Percentiles rank a stretch among this genome's conserved stretches.
phyloP scores from a whole-genome alignment of 2,797 vertebrate genomes.

The Danio kyathit region DNA sequence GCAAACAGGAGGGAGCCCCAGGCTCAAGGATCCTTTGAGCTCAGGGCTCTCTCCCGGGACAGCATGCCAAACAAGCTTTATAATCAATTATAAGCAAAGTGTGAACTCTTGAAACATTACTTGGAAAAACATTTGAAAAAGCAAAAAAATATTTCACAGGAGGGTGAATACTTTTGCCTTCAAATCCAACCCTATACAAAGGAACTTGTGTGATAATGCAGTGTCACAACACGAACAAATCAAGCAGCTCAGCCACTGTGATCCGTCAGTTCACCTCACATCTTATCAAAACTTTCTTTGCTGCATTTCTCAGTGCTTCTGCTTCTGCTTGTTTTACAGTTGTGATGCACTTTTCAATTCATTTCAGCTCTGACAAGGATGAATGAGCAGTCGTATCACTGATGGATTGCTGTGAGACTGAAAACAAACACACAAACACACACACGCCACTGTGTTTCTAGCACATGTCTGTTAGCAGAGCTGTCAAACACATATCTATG shows the following conservation, averaged over 20 bases:
- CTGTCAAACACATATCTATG: constrained; percentile 1
- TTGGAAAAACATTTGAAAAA: too few relatives aligned
- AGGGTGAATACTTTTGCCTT: too few relatives aligned
- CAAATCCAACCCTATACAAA: too few relatives aligned
- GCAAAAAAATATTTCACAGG: too few relatives aligned
- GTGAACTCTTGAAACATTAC: too few relatives aligned
- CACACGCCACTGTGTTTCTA: constrained; percentile 2
- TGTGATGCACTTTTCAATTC: background rate
- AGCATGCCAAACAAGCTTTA: too few relatives aligned
- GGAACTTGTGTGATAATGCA: background rate
- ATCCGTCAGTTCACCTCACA: background rate
- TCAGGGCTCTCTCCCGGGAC: too few relatives aligned
- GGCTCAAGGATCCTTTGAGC: too few relatives aligned
- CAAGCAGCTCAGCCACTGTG: background rate
- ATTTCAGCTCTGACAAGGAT: constrained; percentile 14
- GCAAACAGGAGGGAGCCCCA: too few relatives aligned
- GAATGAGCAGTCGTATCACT: constrained; percentile 11
- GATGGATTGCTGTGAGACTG: constrained; percentile 4
- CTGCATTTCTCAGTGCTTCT: background rate
- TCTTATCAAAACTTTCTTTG: background rate
- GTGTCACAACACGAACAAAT: background rate
- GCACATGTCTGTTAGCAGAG: constrained; percentile 1
- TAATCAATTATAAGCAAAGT: too few relatives aligned
- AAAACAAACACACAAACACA: constrained; percentile 11
- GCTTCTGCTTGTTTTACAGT: constrained; percentile 7